A percentile compares a stretch with the other conserved stretches of the same genome.
Evolutionary conservation across 2,797 vertebrate genomes (phyloP).

Genomic region (Nasua narica): DNA sequence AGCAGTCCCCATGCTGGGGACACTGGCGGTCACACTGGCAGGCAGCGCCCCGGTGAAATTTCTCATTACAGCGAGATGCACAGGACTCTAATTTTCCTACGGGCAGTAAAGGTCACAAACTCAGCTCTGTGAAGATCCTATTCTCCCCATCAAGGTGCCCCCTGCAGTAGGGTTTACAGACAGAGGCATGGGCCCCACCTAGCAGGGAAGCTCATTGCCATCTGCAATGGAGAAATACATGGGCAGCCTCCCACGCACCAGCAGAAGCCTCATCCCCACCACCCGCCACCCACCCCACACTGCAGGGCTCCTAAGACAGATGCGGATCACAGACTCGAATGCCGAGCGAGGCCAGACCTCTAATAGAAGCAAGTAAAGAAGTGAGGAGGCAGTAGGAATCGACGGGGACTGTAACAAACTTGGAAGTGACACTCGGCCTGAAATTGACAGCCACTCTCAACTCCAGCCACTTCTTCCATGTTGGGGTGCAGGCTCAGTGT

Average conservation of each 20-base stretch:
- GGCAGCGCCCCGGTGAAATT: conserved; percentile 40
- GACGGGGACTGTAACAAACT: not conserved
- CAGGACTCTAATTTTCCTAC: conserved; percentile 57
- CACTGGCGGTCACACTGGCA: conserved; percentile 72
- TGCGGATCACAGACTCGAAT: not conserved
- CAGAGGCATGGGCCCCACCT: no score
- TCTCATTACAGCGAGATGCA: conserved; percentile 60
- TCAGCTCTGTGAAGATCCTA: not conserved
- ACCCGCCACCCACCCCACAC: accelerated
- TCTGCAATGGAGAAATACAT: not conserved
- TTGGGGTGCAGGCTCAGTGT: not conserved
- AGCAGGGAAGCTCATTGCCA: not conserved
- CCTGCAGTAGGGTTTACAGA: not conserved
- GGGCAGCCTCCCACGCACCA: not conserved
- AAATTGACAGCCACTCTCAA: not conserved
- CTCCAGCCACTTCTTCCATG: not conserved
- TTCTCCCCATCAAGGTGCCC: not conserved
- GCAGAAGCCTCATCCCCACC: not conserved
- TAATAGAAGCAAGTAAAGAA: not conserved
- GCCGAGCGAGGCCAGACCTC: not conserved
- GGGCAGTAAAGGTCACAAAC: not conserved
- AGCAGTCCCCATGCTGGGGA: conserved; percentile 60
- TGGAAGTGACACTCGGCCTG: not conserved
- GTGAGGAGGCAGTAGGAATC: not conserved
- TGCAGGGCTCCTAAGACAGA: not conserved